Evolutionary conservation across 2,113 vertebrate genomes (phyloP), one percentile per base, ranked within the genome.

Genomic region (Egretta garzetta): DNA sequence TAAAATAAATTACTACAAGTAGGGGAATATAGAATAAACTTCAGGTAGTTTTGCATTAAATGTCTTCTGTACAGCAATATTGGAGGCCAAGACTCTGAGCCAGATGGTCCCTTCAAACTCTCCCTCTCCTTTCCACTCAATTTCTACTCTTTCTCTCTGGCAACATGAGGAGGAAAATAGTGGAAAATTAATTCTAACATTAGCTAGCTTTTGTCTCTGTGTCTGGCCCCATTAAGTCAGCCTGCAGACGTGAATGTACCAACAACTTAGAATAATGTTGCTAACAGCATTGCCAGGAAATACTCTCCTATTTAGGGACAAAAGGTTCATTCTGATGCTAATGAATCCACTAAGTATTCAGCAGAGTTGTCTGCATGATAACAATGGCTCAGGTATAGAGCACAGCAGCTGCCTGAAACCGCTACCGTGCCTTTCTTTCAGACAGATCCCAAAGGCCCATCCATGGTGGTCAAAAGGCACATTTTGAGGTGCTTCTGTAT

Each of bases 181-280:
- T 52, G 58, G 89, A 93, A 96, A 97, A 96, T 91, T 86, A 94
- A 91, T 97, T 92, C 80, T 64, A 94, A 70, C 73, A 33, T 89
- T 80, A 93, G 62, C 66, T 90, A 94, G 74, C 41, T 87, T 97
- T 95, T 91, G 93, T 93, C 58, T 96, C 50, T 41, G 6, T 91
- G 64, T 85, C 84, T 96, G 89, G 86, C 80, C 89, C 66, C 77
- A 90, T 94, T 96, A 96, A 96, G 59, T 93, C 89, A 96, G 62
- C 26, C 70, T 58, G 37, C 53, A 85, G 89, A 70, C 10, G 2
- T 49, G 70, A 91, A 91, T 76, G 53, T 93, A 93, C 71, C 62
- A 73, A 52, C 82, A 83, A 53, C 53, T 73, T 91, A 90, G 45
- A 97, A 97, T 85, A 82, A 96, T 62, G 66, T 62, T 89, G 77